Percentiles rank a stretch among this genome's conserved stretches.
Evolutionary conservation across 1,140 invertebrate genomes (phyloP).

Genomic region (Orius insidiosus): DNA sequence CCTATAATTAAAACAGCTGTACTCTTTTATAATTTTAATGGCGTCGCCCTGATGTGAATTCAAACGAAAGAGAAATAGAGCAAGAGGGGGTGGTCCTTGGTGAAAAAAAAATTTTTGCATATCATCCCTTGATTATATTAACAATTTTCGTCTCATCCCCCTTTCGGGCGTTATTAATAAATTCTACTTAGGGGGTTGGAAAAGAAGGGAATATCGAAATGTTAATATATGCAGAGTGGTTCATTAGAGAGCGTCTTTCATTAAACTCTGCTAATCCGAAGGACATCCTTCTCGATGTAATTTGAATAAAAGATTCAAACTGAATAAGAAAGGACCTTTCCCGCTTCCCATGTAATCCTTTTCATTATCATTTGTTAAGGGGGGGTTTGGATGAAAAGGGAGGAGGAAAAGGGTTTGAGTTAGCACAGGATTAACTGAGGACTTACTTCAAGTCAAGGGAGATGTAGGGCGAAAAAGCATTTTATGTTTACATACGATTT

Average conservation of each 20-base stretch:
- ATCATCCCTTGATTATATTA: conserved; percentile 3
- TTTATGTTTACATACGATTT: too few relatives aligned
- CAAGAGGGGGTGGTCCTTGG: background rate
- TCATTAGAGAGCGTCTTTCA: conserved; percentile 6
- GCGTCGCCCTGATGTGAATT: conserved; percentile 1
- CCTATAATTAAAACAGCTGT: conserved; percentile 14
- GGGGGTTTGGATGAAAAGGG: too few relatives aligned
- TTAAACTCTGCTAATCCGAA: conserved; percentile 5
- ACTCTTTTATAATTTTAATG: conserved; percentile 12
- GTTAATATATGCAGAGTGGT: conserved; percentile 6
- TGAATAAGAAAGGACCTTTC: conserved; percentile 2
- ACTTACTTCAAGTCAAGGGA: too few relatives aligned
- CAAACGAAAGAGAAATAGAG: background rate
- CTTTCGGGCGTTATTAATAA: conserved; percentile 6
- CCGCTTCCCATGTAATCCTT: conserved; percentile 2
- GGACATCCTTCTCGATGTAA: conserved; percentile 1
- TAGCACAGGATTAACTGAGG: too few relatives aligned
- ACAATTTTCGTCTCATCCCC: conserved; percentile 2
- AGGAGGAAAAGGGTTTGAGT: too few relatives aligned
- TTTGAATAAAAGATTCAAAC: conserved; percentile 10
- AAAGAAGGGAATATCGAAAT: conserved; percentile 3
- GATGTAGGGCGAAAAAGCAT: too few relatives aligned
- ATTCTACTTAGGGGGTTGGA: conserved; percentile 2
- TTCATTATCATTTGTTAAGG: conserved; percentile 6
- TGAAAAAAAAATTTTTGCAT: background rate